Evolutionary conservation across 2,113 vertebrate species (phyloP).

Genomic region (Pomatorhinus ruficollis): DNA sequence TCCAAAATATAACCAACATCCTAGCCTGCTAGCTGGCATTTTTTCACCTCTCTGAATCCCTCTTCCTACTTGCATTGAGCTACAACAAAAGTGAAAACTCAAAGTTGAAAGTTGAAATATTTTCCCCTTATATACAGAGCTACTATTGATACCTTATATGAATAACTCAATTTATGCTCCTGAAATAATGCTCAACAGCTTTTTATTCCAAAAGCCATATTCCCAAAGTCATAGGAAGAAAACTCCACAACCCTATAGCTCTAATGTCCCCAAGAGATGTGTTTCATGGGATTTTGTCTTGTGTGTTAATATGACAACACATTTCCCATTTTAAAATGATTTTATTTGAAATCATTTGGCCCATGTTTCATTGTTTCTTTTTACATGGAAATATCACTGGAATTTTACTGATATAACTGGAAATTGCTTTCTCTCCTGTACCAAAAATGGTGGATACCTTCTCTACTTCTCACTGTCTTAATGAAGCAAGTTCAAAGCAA

Average conservation of each 20-base stretch:
- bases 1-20: neutral
- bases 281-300: neutral
- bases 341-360: neutral
- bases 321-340: neutral
- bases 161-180: neutral
- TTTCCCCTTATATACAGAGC: neutral
- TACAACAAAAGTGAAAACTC: neutral
- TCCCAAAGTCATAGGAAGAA: neutral
- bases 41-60: neutral
- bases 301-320: neutral
- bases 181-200: neutral
- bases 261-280: neutral
- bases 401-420: neutral
- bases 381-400: neutral
- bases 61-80: neutral
- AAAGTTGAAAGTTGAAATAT: neutral
- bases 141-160: neutral
- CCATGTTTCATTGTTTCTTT: neutral
- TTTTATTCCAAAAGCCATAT: neutral
- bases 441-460: neutral
- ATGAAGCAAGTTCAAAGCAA: neutral
- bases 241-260: accelerated
- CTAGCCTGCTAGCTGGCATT: neutral
- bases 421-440: neutral
- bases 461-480: neutral